These are phyloP conservation scores for Theristus sp. DNA, from an alignment of 2,888 invertebrate genomes.

Conservation along the genomic window DNA sequence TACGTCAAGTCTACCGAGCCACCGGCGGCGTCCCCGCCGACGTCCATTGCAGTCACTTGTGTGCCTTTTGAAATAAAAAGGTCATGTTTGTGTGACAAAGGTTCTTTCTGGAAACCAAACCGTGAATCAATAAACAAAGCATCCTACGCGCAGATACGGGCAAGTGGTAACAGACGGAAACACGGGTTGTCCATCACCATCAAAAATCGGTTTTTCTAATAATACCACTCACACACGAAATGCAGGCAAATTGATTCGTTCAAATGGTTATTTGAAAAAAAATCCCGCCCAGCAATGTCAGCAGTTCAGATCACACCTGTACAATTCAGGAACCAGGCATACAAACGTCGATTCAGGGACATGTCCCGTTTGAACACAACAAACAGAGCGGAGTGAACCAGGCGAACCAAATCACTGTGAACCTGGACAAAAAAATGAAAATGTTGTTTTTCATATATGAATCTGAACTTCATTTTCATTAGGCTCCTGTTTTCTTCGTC, in stretches of 20 bases:
- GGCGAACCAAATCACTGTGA: constrained; percentile 46
- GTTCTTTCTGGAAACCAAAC: neutral
- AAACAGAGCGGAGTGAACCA: constrained; percentile 51
- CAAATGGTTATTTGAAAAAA: no score
- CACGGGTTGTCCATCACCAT: no score
- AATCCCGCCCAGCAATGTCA: no score
- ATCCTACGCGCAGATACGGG: no score
- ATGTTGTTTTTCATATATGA: no score
- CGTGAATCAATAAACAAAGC: no score
- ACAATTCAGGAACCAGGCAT: neutral
- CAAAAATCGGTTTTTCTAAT: no score
- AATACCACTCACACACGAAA: no score
- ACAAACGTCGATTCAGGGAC: constrained; percentile 54
- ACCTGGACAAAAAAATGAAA: constrained; percentile 17
- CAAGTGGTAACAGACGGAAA: no score
- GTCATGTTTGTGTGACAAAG: neutral
- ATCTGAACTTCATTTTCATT: no score
- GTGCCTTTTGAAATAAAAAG: neutral
- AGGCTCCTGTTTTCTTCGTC: no score
- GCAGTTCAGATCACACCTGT: neutral
- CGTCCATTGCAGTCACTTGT: neutral
- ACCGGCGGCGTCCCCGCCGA: neutral
- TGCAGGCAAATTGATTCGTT: no score
- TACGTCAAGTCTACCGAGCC: neutral
- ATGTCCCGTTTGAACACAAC: constrained; percentile 61